A percentile compares a stretch with the other conserved stretches of the same genome.
Conservation (phyloP, 2,888 invertebrate genomes). For the Drosophila cyrtoloma region DNA sequence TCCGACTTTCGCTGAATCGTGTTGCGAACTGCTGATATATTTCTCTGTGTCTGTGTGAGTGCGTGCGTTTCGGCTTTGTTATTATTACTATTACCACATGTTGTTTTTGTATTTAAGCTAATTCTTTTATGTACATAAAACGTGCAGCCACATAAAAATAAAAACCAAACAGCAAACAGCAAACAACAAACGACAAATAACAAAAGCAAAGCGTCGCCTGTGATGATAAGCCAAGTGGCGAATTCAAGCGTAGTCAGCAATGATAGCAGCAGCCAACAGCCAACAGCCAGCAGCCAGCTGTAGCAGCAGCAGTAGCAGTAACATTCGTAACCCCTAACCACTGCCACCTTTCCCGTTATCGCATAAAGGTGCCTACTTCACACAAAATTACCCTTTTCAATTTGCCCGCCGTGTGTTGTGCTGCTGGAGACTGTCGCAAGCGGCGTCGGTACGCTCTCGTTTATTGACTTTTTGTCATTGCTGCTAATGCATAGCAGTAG, state of each 20-base stretch:
- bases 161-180: constrained; percentile 69
- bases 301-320: neutral
- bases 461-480: constrained; percentile 80
- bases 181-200: constrained; percentile 67
- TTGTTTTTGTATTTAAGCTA: constrained; percentile 81
- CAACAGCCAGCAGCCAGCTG: neutral
- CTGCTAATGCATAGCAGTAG: constrained; percentile 75
- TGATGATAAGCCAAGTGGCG: constrained; percentile 78
- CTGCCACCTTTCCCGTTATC: constrained; percentile 25
- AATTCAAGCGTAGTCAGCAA: constrained; percentile 80
- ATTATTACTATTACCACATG: constrained; percentile 79
- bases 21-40: constrained; percentile 32
- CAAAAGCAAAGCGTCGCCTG: constrained; percentile 45
- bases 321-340: neutral
- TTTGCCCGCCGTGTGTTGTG: constrained; percentile 58
- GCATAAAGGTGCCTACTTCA: constrained; percentile 78
- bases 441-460: constrained; percentile 52
- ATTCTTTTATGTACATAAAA: constrained; percentile 79
- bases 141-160: constrained; percentile 78
- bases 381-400: constrained; percentile 83
- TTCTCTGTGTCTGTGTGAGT: constrained; percentile 32
- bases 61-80: constrained; percentile 75
- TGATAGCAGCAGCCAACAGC: constrained; percentile 56
- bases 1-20: neutral
- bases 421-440: constrained; percentile 20